These are phyloP conservation scores for Solenopsis fugax DNA, from an alignment of 1,140 invertebrate genomes.

Conservation along the genomic window DNA sequence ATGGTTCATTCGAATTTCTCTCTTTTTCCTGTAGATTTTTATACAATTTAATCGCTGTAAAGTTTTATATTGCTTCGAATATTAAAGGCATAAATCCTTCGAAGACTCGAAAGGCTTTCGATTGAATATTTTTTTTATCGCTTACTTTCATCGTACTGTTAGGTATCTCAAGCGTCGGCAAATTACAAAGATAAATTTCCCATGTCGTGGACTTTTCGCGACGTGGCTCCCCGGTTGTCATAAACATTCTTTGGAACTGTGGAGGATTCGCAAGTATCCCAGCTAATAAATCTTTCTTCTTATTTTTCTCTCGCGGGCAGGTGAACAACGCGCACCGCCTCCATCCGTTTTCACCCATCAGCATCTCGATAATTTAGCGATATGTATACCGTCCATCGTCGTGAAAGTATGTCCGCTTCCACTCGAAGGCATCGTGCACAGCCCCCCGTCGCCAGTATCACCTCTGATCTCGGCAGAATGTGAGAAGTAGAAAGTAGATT, in stretches of 20 bases:
- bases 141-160: neutral
- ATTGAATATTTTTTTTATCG: neutral
- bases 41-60: neutral
- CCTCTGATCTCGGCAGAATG: conserved; percentile 76
- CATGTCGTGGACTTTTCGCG: conserved; percentile 17
- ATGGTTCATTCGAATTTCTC: neutral
- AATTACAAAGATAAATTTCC: conserved; percentile 45
- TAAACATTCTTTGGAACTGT: conserved; percentile 19
- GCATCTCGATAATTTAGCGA: conserved; percentile 67
- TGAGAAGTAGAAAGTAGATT: conserved; percentile 83
- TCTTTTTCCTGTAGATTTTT: neutral
- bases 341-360: conserved; percentile 75
- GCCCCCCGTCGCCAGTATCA: conserved; percentile 58
- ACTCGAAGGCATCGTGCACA: conserved; percentile 45
- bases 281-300: conserved; percentile 49
- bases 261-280: neutral
- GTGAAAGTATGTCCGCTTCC: conserved; percentile 78
- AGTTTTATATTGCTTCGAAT: neutral
- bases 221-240: conserved; percentile 14
- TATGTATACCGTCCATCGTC: conserved; percentile 57
- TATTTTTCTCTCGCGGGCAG: conserved; percentile 50
- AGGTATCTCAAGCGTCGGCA: conserved; percentile 1
- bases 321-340: conserved; percentile 67
- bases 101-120: conserved; percentile 1
- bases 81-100: neutral